phyloP scores from a whole-genome alignment of 2,888 invertebrate genomes.

The Napeogenes sylphis region DNA sequence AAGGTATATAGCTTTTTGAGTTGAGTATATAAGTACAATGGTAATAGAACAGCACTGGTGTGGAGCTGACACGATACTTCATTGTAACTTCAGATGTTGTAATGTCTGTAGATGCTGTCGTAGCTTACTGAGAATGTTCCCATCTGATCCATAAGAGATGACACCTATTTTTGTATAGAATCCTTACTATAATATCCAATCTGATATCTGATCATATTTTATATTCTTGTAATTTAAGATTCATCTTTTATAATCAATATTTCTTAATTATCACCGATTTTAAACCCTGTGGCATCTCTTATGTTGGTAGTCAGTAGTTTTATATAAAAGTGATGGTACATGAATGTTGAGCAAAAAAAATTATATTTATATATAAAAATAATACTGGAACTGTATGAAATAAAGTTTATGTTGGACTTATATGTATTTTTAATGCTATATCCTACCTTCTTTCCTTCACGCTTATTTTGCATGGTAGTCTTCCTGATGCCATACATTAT shows the following conservation, averaged over 20 bases:
- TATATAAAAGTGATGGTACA: constrained; percentile 19
- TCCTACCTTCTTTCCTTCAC: constrained; percentile 35
- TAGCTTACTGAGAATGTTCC: constrained; percentile 26
- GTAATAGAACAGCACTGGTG: constrained; percentile 23
- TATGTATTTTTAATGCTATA: constrained; percentile 66
- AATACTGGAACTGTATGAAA: constrained; percentile 56
- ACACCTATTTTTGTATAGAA: constrained; percentile 10
- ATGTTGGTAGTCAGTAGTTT: constrained; percentile 21
- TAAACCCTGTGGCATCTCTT: constrained; percentile 25
- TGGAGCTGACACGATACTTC: constrained; percentile 24
- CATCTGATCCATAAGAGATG: constrained; percentile 25
- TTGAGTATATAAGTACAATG: constrained; percentile 6
- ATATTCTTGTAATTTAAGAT: neutral
- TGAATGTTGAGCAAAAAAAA: constrained; percentile 21
- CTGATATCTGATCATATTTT: neutral
- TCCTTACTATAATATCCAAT: neutral
- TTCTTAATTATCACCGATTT: constrained; percentile 4
- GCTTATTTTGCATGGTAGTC: constrained; percentile 34
- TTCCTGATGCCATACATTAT: constrained; percentile 12
- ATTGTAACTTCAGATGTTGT: constrained; percentile 23
- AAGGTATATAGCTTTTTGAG: constrained; percentile 3
- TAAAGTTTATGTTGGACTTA: constrained; percentile 60
- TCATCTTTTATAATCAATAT: neutral
- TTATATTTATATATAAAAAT: constrained; percentile 44
- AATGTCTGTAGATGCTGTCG: constrained; percentile 23